Conservation (phyloP, 2,797 vertebrate species). For the Clarias fuscus region DNA sequence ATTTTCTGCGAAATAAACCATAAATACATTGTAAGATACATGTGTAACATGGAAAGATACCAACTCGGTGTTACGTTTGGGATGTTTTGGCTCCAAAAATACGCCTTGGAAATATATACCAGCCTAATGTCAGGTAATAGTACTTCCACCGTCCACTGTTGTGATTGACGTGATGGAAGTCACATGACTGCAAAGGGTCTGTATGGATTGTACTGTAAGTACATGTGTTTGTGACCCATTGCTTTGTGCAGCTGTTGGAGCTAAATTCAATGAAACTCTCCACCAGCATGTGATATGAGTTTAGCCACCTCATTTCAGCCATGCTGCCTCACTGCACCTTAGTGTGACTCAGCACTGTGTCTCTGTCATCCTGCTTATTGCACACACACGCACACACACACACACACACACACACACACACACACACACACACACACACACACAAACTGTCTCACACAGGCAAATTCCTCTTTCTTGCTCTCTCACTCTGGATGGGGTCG, state of each 20-base stretch:
- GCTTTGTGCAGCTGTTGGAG: slow-evolving; percentile 14
- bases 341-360: slow-evolving; percentile 47
- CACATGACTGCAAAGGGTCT: background rate
- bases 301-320: slow-evolving; percentile 33
- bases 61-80: no score
- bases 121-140: no score
- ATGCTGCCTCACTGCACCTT: slow-evolving; percentile 28
- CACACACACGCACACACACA: slow-evolving; percentile 14
- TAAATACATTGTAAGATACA: no score
- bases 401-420: no score
- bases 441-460: slow-evolving; percentile 1
- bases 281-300: slow-evolving; percentile 34
- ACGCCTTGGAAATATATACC: no score
- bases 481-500: slow-evolving; percentile 58
- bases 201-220: background rate
- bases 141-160: no score
- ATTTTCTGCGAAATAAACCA: no score
- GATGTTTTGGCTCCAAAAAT: no score
- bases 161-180: no score
- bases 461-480: slow-evolving; percentile 27
- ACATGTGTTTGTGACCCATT: slow-evolving; percentile 15
- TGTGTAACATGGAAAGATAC: no score
- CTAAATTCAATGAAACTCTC: slow-evolving; percentile 15
- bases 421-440: slow-evolving; percentile 20
- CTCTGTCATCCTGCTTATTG: slow-evolving; percentile 21